phyloP scores from a whole-genome alignment of 2,888 invertebrate species.

The Notocelia uddmanniana region DNA sequence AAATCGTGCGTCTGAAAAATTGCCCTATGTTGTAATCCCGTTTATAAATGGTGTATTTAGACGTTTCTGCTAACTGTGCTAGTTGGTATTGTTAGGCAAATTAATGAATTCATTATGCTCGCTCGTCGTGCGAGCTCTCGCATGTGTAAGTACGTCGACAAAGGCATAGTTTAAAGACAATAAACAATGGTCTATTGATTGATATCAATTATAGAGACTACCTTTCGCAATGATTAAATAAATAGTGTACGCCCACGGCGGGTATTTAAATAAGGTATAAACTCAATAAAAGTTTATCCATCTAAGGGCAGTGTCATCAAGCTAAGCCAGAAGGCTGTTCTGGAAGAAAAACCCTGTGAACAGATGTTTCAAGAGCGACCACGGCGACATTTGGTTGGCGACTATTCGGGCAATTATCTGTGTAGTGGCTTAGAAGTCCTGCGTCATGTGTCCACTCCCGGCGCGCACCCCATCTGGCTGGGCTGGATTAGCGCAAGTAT shows the following conservation, averaged over 20 bases:
- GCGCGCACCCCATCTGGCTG: conserved; percentile 75
- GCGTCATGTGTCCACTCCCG: conserved; percentile 57
- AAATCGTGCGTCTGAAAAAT: conserved; percentile 75
- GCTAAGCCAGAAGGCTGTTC: not conserved
- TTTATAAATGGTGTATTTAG: conserved; percentile 80
- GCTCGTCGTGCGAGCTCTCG: conserved; percentile 50
- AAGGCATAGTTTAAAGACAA: conserved; percentile 39
- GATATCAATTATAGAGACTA: conserved; percentile 26
- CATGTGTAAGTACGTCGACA: conserved; percentile 14
- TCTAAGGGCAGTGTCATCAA: not conserved
- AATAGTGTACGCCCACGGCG: not conserved
- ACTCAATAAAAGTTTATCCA: not conserved
- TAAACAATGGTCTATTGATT: conserved; percentile 45
- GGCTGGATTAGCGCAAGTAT: conserved; percentile 72
- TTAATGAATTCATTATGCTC: conserved; percentile 71
- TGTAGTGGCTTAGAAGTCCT: conserved; percentile 83
- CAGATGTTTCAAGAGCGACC: not conserved
- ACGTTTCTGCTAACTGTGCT: conserved; percentile 75
- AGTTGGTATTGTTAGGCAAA: conserved; percentile 76
- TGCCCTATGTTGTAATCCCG: conserved; percentile 68
- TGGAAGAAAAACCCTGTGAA: not conserved
- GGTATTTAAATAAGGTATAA: not conserved
- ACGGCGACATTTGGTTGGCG: conserved; percentile 75
- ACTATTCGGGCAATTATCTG: conserved; percentile 73
- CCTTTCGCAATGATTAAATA: conserved; percentile 9